Evolutionary conservation across 2,888 invertebrate genomes (phyloP).

Genomic region (Cephus sareptanus): DNA sequence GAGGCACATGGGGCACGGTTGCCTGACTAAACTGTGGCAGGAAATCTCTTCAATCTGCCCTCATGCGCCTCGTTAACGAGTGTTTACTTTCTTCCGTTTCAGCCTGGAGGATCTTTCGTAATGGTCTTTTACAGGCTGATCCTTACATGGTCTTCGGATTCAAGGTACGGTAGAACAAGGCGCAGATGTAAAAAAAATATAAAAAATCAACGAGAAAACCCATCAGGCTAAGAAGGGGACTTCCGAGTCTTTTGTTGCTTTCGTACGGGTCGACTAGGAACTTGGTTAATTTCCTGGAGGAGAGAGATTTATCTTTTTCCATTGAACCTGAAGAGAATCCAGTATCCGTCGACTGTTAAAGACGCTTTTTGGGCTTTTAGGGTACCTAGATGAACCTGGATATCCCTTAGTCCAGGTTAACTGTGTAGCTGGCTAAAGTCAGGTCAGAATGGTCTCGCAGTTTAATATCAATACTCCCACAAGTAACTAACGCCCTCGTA

Average conservation of each 20-base stretch:
- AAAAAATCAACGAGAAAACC: background rate
- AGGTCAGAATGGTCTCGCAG: background rate
- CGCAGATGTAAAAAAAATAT: no score
- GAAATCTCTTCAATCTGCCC: constrained; percentile 64
- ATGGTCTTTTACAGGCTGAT: background rate
- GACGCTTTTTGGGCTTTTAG: no score
- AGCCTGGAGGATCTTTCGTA: background rate
- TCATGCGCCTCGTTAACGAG: constrained; percentile 62
- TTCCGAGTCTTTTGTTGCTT: background rate
- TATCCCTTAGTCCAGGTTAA: no score
- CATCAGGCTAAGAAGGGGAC: background rate
- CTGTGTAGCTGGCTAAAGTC: background rate
- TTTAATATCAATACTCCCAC: background rate
- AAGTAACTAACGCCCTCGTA: background rate
- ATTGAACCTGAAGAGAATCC: no score
- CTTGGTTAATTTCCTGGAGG: no score
- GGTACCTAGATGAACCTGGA: no score
- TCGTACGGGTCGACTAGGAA: no score
- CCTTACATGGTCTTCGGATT: no score
- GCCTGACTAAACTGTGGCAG: constrained; percentile 53
- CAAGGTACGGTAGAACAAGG: no score
- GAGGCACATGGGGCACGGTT: constrained; percentile 29
- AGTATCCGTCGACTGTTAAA: no score
- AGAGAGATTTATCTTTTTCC: no score
- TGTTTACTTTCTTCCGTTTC: constrained; percentile 60